Evolutionary conservation across 2,888 invertebrate species (phyloP).

Genomic region (Theodoxus fluviatilis): DNA sequence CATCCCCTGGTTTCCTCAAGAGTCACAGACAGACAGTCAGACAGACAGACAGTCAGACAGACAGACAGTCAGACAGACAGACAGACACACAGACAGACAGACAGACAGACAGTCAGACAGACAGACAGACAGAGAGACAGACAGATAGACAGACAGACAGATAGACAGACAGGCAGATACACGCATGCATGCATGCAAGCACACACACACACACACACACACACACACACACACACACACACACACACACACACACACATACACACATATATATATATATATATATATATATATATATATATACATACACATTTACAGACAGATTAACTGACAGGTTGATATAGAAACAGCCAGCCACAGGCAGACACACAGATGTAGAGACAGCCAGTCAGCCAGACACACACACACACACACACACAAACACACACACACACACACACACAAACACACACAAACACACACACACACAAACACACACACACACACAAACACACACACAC

Average conservation of each 20-base stretch:
- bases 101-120: too few relatives aligned
- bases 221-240: constrained; percentile 8
- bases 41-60: too few relatives aligned
- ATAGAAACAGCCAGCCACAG: neutral
- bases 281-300: neutral
- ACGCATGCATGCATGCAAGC: neutral
- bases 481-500: too few relatives aligned
- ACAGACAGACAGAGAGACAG: too few relatives aligned
- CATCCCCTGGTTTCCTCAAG: too few relatives aligned
- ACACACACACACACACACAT: neutral
- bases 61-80: too few relatives aligned
- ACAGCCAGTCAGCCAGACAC: neutral
- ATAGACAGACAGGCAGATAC: neutral
- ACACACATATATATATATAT: neutral
- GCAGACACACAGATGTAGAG: neutral
- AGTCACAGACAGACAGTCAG: too few relatives aligned
- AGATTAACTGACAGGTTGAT: neutral
- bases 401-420: too few relatives aligned
- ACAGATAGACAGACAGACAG: neutral
- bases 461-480: too few relatives aligned
- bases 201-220: constrained; percentile 15
- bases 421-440: neutral
- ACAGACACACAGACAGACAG: too few relatives aligned
- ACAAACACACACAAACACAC: too few relatives aligned
- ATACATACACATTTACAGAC: neutral